phyloP scores from a whole-genome alignment of 1,140 invertebrate species.

The Araneus ventricosus region DNA sequence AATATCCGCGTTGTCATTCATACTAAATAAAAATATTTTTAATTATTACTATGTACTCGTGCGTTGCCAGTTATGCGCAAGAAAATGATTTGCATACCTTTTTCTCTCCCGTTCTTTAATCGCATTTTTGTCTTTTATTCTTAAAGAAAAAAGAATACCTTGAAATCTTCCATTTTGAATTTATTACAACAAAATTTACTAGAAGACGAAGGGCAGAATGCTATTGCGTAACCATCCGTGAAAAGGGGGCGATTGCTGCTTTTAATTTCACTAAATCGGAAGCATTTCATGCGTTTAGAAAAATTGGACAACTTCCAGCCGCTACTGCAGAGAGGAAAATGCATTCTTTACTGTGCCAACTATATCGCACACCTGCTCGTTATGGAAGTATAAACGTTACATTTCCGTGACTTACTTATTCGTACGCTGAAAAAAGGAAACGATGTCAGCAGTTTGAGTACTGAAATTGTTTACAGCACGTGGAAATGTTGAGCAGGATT shows the following conservation, averaged over 20 bases:
- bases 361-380: conserved; percentile 11
- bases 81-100: no score
- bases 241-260: not conserved
- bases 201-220: no score
- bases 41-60: no score
- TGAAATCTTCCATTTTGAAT: no score
- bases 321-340: not conserved
- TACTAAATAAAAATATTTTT: no score
- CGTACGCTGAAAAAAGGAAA: not conserved
- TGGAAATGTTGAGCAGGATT: no score
- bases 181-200: no score
- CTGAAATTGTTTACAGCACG: not conserved
- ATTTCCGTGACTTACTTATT: conserved; percentile 3
- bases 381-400: not conserved
- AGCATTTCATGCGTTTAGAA: not conserved
- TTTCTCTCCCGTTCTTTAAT: no score
- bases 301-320: not conserved
- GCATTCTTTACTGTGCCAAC: not conserved
- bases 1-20: no score
- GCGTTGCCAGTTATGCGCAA: no score
- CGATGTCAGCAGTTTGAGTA: not conserved
- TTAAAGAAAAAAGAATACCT: no score
- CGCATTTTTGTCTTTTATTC: no score
- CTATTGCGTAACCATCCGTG: not conserved
- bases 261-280: conserved; percentile 3